Conservation (phyloP, 2,888 invertebrate genomes). For the Patella caerulea region DNA sequence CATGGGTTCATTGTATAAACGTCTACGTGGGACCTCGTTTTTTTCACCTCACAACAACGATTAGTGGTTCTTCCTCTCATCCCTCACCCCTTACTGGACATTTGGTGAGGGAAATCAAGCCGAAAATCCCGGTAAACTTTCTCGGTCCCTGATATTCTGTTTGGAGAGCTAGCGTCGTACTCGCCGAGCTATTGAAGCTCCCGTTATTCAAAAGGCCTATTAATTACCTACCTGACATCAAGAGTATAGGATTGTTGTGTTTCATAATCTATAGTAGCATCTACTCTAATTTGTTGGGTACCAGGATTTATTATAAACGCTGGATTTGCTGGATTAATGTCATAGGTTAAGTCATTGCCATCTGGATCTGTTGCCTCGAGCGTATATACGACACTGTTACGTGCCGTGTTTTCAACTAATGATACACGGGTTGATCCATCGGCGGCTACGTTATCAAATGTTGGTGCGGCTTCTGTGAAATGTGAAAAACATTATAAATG, state of each 20-base stretch:
- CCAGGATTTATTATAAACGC: background rate
- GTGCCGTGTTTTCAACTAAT: background rate
- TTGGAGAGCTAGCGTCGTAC: no score
- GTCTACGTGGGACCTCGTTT: no score
- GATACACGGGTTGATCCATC: background rate
- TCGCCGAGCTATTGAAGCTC: no score
- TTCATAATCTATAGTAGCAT: slow-evolving; percentile 15
- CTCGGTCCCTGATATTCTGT: no score
- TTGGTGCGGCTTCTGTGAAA: background rate
- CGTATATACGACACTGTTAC: background rate
- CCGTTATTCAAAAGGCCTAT: no score
- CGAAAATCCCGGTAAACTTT: no score
- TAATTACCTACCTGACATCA: background rate
- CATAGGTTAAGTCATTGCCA: background rate
- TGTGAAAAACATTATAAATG: no score
- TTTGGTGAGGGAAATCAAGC: no score
- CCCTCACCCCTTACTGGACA: no score
- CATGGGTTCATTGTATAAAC: no score
- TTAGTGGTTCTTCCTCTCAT: no score
- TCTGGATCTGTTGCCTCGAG: slow-evolving; percentile 7
- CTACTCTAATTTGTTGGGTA: slow-evolving; percentile 6
- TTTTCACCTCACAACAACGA: no score
- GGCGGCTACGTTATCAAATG: slow-evolving; percentile 14
- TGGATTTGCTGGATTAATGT: background rate
- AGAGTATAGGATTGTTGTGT: background rate